Evolutionary conservation across 2,113 vertebrate genomes (phyloP), one percentile per base, ranked within the genome.

Genomic region (Myxocyprinus asiaticus): DNA sequence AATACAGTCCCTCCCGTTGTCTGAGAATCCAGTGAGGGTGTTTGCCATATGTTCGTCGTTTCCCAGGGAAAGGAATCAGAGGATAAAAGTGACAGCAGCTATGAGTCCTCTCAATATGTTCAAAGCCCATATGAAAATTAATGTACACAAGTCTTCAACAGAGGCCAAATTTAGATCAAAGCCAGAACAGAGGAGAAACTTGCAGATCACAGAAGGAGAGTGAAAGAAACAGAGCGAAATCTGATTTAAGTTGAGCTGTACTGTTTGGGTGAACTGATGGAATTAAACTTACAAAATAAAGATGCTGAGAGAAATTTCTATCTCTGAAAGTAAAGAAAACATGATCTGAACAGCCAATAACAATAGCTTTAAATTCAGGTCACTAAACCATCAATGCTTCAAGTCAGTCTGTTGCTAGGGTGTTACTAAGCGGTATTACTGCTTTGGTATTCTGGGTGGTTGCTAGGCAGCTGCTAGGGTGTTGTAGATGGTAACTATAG

Each of bases 21-120:
- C 93, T 90, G 91, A 92, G 90, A 93, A 93, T 92, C 94, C 92
- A 92, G 91, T 88, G 93, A 95, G 94, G 93, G 93, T 95, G 95
- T 93, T 91, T 92, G 90, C 96, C 97, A 97, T 98, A 98, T 98
- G 97, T 94, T 97, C 88, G 79, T 91, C 86, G 91, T 91, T 92
- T 96, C 94, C 90, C 84, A 93, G 92, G 93, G 92, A 92, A 91
- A 91, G 84, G 88, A 92, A 93, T 95, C 90, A 89, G 91, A 94
- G 94, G 93, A 95, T 95, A 94, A 95, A 96, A 96, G 94, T 92
- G 91, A 95, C 90, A 84, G 91, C 90, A 85, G 90, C 89, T 90
- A 91, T 86, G 66, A 88, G 91, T 91, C 94, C 92, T 92, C 95
- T 94, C 95, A 95, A 94, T 92, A 95, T 94, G 96, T 96, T 97